Evolutionary conservation across 1,140 invertebrate genomes (phyloP), one percentile per base, ranked within the genome.

Genomic region (Eumeta japonica): DNA sequence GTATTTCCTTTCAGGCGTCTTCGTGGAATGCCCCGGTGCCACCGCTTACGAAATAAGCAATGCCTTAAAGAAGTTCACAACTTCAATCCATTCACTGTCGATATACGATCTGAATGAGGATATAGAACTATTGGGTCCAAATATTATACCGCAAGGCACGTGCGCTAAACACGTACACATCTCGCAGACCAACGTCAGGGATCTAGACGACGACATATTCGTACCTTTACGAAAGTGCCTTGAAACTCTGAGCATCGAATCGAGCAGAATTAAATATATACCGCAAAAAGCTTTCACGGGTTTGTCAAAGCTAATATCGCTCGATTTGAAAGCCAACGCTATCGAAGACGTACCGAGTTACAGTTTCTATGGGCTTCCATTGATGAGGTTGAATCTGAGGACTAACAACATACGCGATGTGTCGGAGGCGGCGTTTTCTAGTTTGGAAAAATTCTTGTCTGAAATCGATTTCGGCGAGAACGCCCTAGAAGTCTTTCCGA

Each of bases 401-500:
- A 84, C 86, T 28, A 93, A 94, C 68, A 78, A 83, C 49, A 77
- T 92, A 55, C 78, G 82, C 29, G 83, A 85, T 47, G 84, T 91
- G 56, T 86, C 85, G 2, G 90, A 93, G 56, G 86, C 90, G 58
- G 89, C 86, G 1, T 93, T 92, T 60, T 85, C 86, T n/a, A 88
- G 89, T 0, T 68, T 92, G 19, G 92, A 92, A 62, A 80, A 83
- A 36, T 85, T 84, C 15, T 70, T 95, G 28, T 83, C 81, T 30
- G 88, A 93, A 67, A 77, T 95, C 34, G 88, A 91, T 68, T 75
- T 94, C 14, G 86, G 88, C 2, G 89, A 92, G 67, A 95, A 95
- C 58, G 89, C 88, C 53, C 70, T 94, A 20, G 83, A 84, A 44
- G 65, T 78, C 11, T 93, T 94, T 57, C 92, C 92, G 0, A 85